These are phyloP conservation scores for Tridacna gigas DNA, from an alignment of 2,888 invertebrate genomes.

Conservation along the genomic window DNA sequence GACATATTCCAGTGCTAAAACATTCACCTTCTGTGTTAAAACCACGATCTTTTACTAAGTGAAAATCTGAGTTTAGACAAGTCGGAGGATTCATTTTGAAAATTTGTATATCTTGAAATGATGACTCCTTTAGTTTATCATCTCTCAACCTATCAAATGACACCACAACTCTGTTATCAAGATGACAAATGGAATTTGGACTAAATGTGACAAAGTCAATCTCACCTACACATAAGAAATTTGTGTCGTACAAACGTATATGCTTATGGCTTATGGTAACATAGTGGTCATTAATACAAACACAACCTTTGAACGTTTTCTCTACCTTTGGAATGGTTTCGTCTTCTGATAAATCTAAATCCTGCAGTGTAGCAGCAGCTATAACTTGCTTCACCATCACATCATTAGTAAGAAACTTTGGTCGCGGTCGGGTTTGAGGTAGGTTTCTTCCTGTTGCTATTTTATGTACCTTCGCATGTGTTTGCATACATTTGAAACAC, in stretches of 20 bases:
- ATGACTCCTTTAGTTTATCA: not conserved
- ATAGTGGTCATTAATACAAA: conserved; percentile 40
- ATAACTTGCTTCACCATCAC: conserved; percentile 47
- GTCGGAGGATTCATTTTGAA: conserved; percentile 36
- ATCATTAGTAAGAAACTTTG: conserved; percentile 36
- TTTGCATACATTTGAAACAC: conserved; percentile 40
- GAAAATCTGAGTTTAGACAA: conserved; percentile 27
- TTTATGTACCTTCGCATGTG: conserved; percentile 46
- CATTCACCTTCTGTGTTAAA: conserved; percentile 51
- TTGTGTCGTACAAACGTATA: conserved; percentile 50
- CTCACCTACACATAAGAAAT: conserved; percentile 48
- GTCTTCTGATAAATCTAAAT: conserved; percentile 29
- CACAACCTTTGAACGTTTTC: conserved; percentile 45
- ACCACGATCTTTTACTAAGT: conserved; percentile 29
- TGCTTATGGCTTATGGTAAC: conserved; percentile 41
- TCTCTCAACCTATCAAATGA: conserved; percentile 44
- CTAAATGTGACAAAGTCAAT: conserved; percentile 24
- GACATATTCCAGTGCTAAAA: conserved; percentile 46
- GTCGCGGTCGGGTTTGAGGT: conserved; percentile 37
- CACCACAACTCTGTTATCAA: conserved; percentile 38
- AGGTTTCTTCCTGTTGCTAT: conserved; percentile 40
- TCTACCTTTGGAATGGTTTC: conserved; percentile 29
- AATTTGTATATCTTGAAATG: conserved; percentile 17
- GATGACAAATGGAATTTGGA: conserved; percentile 51
- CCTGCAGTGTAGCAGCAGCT: conserved; percentile 42